Evolutionary conservation across 2,113 vertebrate species (phyloP).

Genomic region (Thomomys bottae): DNA sequence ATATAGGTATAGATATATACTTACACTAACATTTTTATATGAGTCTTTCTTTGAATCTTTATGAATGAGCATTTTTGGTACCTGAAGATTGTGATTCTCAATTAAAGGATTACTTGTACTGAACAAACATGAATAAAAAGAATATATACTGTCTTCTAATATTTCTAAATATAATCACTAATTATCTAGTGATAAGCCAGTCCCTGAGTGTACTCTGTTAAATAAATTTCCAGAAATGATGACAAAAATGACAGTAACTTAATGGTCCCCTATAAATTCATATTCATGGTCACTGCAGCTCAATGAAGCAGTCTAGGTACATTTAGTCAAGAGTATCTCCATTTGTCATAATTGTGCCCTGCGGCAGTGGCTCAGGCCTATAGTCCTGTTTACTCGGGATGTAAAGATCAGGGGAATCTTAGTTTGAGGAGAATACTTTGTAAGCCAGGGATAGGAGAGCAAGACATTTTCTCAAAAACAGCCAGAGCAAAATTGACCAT

Average conservation of each 20-base stretch:
- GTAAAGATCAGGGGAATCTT: no score
- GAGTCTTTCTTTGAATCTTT: background rate
- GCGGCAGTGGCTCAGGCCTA: no score
- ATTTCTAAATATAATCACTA: background rate
- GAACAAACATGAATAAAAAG: background rate
- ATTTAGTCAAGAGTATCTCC: background rate
- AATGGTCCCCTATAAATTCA: background rate
- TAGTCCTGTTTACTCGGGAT: no score
- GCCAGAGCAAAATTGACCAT: no score
- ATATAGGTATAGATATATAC: no score
- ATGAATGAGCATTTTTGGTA: background rate
- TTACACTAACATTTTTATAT: no score
- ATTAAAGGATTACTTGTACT: background rate
- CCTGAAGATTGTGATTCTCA: background rate
- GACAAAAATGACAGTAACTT: background rate
- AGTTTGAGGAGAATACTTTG: no score
- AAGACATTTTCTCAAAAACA: no score
- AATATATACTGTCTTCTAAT: background rate
- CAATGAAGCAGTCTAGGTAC: background rate
- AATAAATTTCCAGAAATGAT: background rate
- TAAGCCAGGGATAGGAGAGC: no score
- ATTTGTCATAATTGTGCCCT: background rate
- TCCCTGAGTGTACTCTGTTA: background rate
- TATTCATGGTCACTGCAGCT: background rate
- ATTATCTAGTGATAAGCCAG: background rate